Evolutionary conservation across 1,140 invertebrate species (phyloP), one percentile per base, ranked within the genome.

Genomic region (Arion vulgaris): DNA sequence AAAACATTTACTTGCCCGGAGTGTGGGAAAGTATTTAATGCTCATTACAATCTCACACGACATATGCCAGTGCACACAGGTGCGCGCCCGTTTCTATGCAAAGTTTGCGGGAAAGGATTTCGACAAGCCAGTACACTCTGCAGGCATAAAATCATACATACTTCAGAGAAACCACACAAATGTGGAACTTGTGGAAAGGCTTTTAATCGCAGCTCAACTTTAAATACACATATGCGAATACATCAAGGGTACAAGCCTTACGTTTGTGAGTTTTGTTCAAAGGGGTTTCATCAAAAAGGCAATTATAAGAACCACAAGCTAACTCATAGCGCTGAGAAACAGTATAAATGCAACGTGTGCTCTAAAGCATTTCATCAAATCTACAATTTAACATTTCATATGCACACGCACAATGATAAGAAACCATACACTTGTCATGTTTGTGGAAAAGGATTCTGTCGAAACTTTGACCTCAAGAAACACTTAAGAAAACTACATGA

Each of bases 11-110:
- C 96, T 0, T 99, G 98, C 90, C 94, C 95, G 0, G 97, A 99
- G 85, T 99, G 98, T 91, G 97, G 97, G 0, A 99, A 99, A 93
- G 95, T 98, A 0, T 99, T 99, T 93, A 99, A 99, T 91, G 98
- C 98, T 0, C 98, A 99, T 91, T 99, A 99, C 93, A 99, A 99
- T 91, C 94, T 99, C 0, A 99, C 98, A 0, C 94, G 98, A 72
- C 98, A 99, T 92, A 99, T 99, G 98, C 98, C 98, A 0, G 98
- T 99, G 0, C 98, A 99, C 91, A 99, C 98, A 0, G 98, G 98
- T 0, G 98, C 97, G 0, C 91, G 98, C 39, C 98, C 98, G 0
- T 99, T 99, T 90, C 95, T 99, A 23, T 99, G 98, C 92, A 99
- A 99, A 92, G 92, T 94, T 17, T 99, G 98, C 90, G 97, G 97